These are phyloP conservation scores for Tapirus indicus DNA, from an alignment of 2,797 vertebrate species.

Conservation along the genomic window DNA sequence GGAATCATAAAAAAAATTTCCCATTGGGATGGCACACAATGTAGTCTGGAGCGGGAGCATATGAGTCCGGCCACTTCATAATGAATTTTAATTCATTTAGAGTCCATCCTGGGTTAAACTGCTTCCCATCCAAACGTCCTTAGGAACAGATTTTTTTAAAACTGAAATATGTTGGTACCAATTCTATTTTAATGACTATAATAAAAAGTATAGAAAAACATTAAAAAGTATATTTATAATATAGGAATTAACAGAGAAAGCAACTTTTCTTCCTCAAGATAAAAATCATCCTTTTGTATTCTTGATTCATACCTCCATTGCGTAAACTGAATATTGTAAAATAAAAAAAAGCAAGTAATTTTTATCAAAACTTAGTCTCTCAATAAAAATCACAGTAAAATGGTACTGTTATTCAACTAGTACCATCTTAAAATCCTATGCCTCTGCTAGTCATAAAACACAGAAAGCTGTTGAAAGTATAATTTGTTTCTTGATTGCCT, in stretches of 20 bases:
- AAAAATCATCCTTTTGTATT: conserved; percentile 42
- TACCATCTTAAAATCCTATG: conserved; percentile 15
- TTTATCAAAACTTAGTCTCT: conserved; percentile 38
- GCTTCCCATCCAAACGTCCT: conserved; percentile 16
- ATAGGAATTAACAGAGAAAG: conserved; percentile 42
- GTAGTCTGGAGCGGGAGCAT: neutral
- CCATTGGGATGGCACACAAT: neutral
- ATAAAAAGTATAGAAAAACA: conserved; percentile 27
- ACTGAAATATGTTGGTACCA: conserved; percentile 18
- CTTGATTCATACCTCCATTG: neutral
- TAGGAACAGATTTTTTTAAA: conserved; percentile 42
- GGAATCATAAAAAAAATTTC: conserved; percentile 23
- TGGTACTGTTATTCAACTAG: neutral
- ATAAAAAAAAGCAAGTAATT: neutral
- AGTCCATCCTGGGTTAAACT: conserved; percentile 9
- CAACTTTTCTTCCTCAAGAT: conserved; percentile 27
- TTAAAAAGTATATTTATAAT: conserved; percentile 51
- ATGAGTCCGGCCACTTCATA: conserved; percentile 18
- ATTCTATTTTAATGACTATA: conserved; percentile 48
- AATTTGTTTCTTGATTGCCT: conserved; percentile 53
- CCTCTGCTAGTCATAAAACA: conserved; percentile 32
- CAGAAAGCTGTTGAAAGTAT: neutral
- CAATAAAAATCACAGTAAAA: conserved; percentile 58
- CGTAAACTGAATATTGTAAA: neutral
- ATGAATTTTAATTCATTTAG: conserved; percentile 59